Evolutionary conservation across 2,113 vertebrate species (phyloP), one percentile per base, ranked within the genome.

Genomic region (Dascyllus trimaculatus): DNA sequence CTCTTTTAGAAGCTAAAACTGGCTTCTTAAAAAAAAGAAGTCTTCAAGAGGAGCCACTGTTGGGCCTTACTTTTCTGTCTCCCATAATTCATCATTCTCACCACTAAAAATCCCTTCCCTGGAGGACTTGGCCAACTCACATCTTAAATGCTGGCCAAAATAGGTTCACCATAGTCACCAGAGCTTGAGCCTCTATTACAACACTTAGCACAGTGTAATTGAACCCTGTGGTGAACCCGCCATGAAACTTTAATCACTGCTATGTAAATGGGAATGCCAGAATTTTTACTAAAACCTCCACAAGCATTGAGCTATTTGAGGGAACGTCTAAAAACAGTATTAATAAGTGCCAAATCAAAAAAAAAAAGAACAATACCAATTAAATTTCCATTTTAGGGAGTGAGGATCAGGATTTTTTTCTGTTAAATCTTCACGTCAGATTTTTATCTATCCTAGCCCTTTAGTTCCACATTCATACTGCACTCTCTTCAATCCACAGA

Each of bases 221-320:
- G 13, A 78, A 73, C 35, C 19, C 48, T 29, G 74, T 21, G 26
- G 54, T 58, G 69, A 72, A 71, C 24, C 40, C 24, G 75, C 43
- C 51, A 63, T 71, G 69, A 76, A 67, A 71, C 59, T 73, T 77
- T 68, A 77, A 81, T 85, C 57, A 54, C 54, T 38, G 43, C 62
- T 61, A 75, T 51, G 46, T 25, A 71, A 74, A 80, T 63, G 48
- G 19, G 7, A 46, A 18, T 19, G 29, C 38, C 38, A 25, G 43
- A 8, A 17, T n/a, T 61, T 78, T 43, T 0, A 22, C 15, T 2
- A 62, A 22, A 13, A 54, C 19, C 14, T 49, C 19, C 8, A 6
- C n/a, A 46, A 61, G 60, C 1, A 17, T 18, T 40, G 13, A 35
- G 65, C 18, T 45, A 70, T 75, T 68, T 75, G 22, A 54, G 17